A percentile compares a stretch with the other conserved stretches of the same genome.
phyloP scores from a whole-genome alignment of 2,888 invertebrate species.

The Agriotes lineatus region DNA sequence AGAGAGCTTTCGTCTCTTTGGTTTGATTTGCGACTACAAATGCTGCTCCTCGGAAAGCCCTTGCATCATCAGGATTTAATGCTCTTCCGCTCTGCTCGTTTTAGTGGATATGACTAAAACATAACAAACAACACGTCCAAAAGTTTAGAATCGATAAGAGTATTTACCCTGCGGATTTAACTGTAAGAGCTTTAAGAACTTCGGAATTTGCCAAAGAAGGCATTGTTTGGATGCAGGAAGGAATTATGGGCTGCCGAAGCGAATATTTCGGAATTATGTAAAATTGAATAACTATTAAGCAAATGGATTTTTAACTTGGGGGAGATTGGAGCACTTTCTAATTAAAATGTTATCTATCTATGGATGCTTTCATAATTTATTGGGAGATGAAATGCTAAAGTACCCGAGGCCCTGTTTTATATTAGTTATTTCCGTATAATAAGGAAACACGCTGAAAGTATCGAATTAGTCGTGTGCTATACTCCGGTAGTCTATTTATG shows the following conservation, averaged over 20 bases:
- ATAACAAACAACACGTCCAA: background rate
- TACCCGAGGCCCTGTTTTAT: background rate
- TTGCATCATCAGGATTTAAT: too few species aligned
- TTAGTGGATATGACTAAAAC: slow-evolving; percentile 7
- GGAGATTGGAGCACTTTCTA: slow-evolving; percentile 10
- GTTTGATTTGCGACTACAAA: too few species aligned
- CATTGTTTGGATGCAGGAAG: slow-evolving; percentile 1
- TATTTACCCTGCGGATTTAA: slow-evolving; percentile 1
- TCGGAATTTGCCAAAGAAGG: slow-evolving; percentile 11
- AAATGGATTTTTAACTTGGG: slow-evolving; percentile 1
- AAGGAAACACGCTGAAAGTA: background rate
- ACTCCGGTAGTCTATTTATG: too few species aligned
- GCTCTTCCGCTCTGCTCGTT: background rate
- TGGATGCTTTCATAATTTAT: slow-evolving; percentile 3
- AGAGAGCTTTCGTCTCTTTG: too few species aligned
- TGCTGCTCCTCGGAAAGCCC: too few species aligned
- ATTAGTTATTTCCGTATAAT: slow-evolving; percentile 4
- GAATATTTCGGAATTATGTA: slow-evolving; percentile 16
- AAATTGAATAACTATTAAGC: slow-evolving; percentile 6
- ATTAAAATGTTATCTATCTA: slow-evolving; percentile 4
- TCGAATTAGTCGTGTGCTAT: too few species aligned
- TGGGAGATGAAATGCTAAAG: background rate
- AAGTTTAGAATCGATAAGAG: slow-evolving; percentile 4
- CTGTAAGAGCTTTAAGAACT: slow-evolving; percentile 13
- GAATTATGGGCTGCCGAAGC: slow-evolving; percentile 4